Evolutionary conservation across 2,888 invertebrate genomes (phyloP).

Genomic region (Chrysina gloriosa): DNA sequence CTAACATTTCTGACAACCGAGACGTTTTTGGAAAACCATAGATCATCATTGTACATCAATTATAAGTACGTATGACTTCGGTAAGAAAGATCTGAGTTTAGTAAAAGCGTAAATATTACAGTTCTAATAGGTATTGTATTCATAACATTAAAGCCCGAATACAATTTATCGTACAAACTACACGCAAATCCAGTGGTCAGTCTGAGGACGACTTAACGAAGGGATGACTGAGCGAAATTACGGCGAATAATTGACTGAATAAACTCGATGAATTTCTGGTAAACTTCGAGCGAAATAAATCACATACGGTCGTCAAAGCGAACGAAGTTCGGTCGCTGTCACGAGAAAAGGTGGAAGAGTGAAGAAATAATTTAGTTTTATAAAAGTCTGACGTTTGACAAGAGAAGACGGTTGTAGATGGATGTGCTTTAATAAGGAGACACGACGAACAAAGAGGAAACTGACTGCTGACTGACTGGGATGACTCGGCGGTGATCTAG

Average conservation of each 20-base stretch:
- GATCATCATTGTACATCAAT: no score
- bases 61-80: no score
- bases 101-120: no score
- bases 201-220: constrained; percentile 12
- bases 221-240: constrained; percentile 16
- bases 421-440: constrained; percentile 55
- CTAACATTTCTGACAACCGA: no score
- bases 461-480: constrained; percentile 35
- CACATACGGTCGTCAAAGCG: constrained; percentile 45
- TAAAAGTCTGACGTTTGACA: constrained; percentile 52
- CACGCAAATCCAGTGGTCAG: background rate
- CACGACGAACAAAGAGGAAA: constrained; percentile 56
- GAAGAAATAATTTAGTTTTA: constrained; percentile 57
- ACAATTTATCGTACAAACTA: background rate
- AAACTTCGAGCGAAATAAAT: constrained; percentile 44
- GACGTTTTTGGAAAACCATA: no score
- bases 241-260: constrained; percentile 26
- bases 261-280: constrained; percentile 41
- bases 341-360: background rate
- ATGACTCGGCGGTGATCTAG: constrained; percentile 12
- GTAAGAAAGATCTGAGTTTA: no score
- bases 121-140: no score
- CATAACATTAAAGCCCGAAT: no score
- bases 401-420: constrained; percentile 41
- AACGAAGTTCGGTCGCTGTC: constrained; percentile 2